Conservation (phyloP, 1,140 invertebrate genomes). For the Temnothorax curvispinosus region DNA sequence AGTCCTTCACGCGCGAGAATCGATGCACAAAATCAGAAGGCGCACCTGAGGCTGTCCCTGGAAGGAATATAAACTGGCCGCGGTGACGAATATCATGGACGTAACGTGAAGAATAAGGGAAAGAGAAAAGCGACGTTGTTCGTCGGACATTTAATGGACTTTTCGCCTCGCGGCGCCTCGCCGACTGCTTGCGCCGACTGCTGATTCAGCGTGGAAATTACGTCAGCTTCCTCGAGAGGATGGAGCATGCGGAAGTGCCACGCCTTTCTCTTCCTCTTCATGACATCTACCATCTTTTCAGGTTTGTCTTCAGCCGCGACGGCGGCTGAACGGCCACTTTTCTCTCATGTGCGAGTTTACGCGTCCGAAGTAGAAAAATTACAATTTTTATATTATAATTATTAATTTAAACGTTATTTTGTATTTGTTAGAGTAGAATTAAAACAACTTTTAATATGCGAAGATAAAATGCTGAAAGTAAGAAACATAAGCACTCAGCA, state of each 20-base stretch:
- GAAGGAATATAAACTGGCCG: slow-evolving; percentile 25
- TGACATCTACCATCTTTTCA: neutral
- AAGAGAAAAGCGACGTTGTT: slow-evolving; percentile 32
- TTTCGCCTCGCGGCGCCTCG: slow-evolving; percentile 46
- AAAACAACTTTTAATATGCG: neutral
- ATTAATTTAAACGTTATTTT: slow-evolving; percentile 1
- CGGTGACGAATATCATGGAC: slow-evolving; percentile 3
- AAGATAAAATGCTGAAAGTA: neutral
- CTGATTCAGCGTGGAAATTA: slow-evolving; percentile 71
- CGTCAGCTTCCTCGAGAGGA: slow-evolving; percentile 62
- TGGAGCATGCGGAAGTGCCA: slow-evolving; percentile 50
- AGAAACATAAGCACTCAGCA: slow-evolving; percentile 4
- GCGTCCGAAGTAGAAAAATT: neutral
- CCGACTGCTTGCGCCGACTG: slow-evolving; percentile 61
- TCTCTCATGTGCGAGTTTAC: neutral
- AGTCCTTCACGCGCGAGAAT: neutral
- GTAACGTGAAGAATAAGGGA: slow-evolving; percentile 33
- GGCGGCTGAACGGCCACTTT: neutral
- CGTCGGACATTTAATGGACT: slow-evolving; percentile 64
- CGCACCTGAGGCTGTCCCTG: neutral
- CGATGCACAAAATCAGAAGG: slow-evolving; percentile 20
- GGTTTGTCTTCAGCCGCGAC: slow-evolving; percentile 26
- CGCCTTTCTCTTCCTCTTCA: slow-evolving; percentile 40
- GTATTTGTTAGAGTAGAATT: neutral
- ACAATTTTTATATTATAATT: neutral